Evolutionary conservation across 2,797 vertebrate species (phyloP).

Genomic region (Lophotriccus pileatus): DNA sequence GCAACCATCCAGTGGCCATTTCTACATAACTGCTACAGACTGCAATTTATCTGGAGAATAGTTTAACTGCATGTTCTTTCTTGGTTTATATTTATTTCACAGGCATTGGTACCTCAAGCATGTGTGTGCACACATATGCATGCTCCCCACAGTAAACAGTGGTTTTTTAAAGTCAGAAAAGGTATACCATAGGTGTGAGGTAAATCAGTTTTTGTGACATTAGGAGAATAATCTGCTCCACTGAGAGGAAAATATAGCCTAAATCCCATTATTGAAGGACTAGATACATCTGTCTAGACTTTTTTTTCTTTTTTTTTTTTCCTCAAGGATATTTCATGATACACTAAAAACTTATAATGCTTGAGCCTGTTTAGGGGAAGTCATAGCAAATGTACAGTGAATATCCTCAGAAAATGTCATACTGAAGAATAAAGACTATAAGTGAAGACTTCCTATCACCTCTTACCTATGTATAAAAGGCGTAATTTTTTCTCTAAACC

Average conservation of each 20-base stretch:
- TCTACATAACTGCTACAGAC: background rate
- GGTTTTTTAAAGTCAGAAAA: background rate
- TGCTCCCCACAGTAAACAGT: background rate
- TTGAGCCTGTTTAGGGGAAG: background rate
- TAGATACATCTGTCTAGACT: background rate
- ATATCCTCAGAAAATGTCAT: background rate
- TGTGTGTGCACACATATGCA: accelerated
- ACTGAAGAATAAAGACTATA: background rate
- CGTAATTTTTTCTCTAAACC: background rate
- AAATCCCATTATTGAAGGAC: background rate
- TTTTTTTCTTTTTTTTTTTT: background rate
- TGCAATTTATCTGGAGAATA: background rate
- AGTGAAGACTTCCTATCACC: background rate
- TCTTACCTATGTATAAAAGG: background rate
- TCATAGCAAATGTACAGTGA: background rate
- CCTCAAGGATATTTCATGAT: background rate
- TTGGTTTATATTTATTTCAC: background rate
- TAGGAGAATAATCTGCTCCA: background rate
- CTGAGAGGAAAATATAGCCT: background rate
- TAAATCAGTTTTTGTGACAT: background rate
- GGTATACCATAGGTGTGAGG: background rate
- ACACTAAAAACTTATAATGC: background rate
- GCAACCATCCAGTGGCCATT: background rate
- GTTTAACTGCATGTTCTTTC: background rate
- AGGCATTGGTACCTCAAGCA: background rate